phyloP scores from a whole-genome alignment of 2,113 vertebrate genomes.

The Amazona guildingii region DNA sequence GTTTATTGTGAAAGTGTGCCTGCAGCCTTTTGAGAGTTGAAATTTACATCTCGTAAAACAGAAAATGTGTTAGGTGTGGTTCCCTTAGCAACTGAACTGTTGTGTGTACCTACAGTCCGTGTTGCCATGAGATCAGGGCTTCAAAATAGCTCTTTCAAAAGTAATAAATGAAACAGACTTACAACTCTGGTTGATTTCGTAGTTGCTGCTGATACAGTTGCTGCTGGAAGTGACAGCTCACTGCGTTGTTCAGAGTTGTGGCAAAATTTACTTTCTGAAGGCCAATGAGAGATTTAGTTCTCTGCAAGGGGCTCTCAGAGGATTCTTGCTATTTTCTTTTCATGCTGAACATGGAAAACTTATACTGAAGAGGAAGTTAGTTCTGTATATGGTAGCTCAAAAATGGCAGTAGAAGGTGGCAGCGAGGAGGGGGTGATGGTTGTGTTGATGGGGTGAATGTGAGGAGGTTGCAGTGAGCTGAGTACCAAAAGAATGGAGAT shows the following conservation, averaged over 20 bases:
- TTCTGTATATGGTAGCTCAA: background rate
- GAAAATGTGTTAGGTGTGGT: background rate
- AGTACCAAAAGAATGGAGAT: background rate
- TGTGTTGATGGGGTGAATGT: background rate
- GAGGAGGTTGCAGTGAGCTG: background rate
- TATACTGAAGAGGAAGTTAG: background rate
- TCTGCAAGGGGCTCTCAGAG: background rate
- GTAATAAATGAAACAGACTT: background rate
- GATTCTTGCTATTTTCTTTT: background rate
- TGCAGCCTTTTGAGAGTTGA: background rate
- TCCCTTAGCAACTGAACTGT: background rate
- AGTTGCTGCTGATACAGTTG: background rate
- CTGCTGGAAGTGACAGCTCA: background rate
- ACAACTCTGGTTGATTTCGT: background rate
- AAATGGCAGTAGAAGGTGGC: background rate
- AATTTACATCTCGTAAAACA: background rate
- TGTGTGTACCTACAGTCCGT: background rate
- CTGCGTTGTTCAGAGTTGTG: background rate
- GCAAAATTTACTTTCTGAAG: background rate
- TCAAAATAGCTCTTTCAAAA: background rate
- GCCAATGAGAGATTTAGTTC: background rate
- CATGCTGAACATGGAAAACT: background rate
- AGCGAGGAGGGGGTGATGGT: background rate
- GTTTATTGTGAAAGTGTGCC: background rate
- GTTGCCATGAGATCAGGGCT: background rate